Evolutionary conservation across 23 tunicate genomes (phyloP).

Genomic region (Oikopleura dioica): DNA sequence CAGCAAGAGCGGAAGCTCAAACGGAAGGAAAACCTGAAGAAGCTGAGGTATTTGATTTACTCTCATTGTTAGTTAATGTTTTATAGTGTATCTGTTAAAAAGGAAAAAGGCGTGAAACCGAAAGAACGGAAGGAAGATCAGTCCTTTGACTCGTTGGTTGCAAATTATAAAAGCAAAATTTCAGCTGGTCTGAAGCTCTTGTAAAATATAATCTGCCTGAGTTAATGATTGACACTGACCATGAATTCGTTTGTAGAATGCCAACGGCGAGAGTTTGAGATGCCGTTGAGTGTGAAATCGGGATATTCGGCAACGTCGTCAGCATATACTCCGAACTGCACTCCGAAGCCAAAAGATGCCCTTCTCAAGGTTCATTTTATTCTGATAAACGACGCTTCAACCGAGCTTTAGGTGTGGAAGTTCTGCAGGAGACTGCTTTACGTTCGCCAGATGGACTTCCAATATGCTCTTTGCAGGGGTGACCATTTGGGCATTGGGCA

Average conservation of each 20-base stretch:
- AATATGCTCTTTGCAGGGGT: too few relatives aligned
- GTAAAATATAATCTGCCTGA: background rate
- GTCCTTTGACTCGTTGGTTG: background rate
- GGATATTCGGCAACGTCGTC: background rate
- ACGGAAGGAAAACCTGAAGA: background rate
- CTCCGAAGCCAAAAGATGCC: slow-evolving; percentile 9
- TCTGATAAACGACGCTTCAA: background rate
- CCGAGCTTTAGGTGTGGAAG: background rate
- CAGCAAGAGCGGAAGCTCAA: background rate
- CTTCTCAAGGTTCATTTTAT: background rate
- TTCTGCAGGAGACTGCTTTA: background rate
- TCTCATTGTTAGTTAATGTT: too few relatives aligned
- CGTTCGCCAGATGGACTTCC: background rate
- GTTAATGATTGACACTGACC: background rate
- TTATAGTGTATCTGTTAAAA: background rate
- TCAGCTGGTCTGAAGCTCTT: slow-evolving; percentile 1
- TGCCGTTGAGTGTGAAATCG: background rate
- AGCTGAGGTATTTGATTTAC: too few relatives aligned
- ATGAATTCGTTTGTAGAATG: background rate
- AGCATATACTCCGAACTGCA: background rate
- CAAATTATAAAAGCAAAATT: background rate
- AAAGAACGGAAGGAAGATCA: background rate
- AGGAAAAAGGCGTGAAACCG: background rate
- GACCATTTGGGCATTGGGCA: too few relatives aligned
- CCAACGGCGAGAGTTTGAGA: background rate